phyloP scores from a whole-genome alignment of 2,888 invertebrate genomes.

The Cheilosia vulpina region DNA sequence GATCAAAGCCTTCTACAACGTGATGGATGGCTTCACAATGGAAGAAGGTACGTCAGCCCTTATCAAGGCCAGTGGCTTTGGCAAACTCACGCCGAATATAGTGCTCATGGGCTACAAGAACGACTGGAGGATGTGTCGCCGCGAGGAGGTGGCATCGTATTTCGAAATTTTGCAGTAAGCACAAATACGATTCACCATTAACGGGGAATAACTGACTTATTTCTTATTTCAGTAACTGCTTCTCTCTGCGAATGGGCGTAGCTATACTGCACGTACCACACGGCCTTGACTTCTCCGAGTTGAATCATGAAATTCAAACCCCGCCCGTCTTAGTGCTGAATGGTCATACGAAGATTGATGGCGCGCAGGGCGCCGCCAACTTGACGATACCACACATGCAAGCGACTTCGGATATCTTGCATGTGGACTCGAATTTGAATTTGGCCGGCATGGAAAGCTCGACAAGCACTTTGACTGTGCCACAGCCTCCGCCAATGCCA shows the following conservation, averaged over 20 bases:
- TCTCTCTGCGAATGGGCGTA: slow-evolving; percentile 95
- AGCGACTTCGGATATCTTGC: slow-evolving; percentile 84
- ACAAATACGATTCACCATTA: background rate
- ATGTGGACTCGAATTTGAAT: slow-evolving; percentile 90
- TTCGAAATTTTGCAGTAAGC: slow-evolving; percentile 97
- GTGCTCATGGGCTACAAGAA: slow-evolving; percentile 97
- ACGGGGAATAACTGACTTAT: background rate
- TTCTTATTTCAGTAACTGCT: slow-evolving; percentile 89
- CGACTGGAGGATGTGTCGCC: slow-evolving; percentile 92
- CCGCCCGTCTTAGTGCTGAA: slow-evolving; percentile 68
- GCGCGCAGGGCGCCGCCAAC: slow-evolving; percentile 79
- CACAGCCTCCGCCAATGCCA: slow-evolving; percentile 81
- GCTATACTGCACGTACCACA: slow-evolving; percentile 93
- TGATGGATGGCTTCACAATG: slow-evolving; percentile 89
- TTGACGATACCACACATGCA: slow-evolving; percentile 79
- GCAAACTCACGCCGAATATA: slow-evolving; percentile 96
- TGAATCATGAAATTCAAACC: slow-evolving; percentile 79
- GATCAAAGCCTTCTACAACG: slow-evolving; percentile 94
- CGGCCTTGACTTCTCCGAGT: slow-evolving; percentile 91
- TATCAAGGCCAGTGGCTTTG: slow-evolving; percentile 94
- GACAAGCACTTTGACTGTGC: slow-evolving; percentile 79
- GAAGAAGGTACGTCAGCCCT: slow-evolving; percentile 92
- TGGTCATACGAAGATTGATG: slow-evolving; percentile 76
- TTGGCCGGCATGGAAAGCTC: slow-evolving; percentile 84
- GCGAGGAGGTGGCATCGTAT: slow-evolving; percentile 92